Conservation (phyloP, 2,113 vertebrate genomes). For the Puntigrus tetrazona region DNA sequence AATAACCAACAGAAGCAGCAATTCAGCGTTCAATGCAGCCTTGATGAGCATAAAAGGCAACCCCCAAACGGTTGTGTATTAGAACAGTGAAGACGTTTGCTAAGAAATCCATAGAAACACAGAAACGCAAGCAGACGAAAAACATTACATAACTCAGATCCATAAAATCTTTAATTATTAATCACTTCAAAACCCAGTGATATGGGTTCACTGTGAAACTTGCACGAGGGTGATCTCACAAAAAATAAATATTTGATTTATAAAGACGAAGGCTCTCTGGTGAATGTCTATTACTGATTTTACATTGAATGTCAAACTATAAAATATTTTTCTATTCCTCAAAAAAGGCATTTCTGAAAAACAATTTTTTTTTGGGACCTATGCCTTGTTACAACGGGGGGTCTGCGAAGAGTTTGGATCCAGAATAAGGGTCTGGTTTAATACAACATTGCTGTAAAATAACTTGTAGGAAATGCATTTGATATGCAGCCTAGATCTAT, state of each 20-base stretch:
- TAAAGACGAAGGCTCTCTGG: constrained; percentile 42
- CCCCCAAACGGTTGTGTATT: not conserved
- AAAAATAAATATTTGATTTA: not conserved
- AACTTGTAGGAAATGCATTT: constrained; percentile 2
- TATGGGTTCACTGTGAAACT: constrained; percentile 39
- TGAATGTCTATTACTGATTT: not conserved
- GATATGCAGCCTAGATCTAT: not conserved
- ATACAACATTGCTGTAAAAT: not conserved
- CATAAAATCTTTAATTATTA: constrained; percentile 42
- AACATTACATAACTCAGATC: constrained; percentile 14
- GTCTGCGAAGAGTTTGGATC: not conserved
- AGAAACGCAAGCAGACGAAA: not conserved
- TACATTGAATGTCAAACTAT: not conserved
- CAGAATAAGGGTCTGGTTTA: not conserved
- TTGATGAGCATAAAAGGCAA: not conserved
- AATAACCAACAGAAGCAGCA: too few relatives aligned
- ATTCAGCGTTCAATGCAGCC: not conserved
- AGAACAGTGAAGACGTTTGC: constrained; percentile 1
- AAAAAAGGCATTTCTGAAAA: not conserved
- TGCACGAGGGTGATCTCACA: not conserved
- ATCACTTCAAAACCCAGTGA: constrained; percentile 9
- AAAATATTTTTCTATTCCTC: not conserved
- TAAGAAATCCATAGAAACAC: not conserved
- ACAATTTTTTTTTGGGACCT: not conserved
- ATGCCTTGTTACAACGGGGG: not conserved